Evolutionary conservation across 2,888 invertebrate species (phyloP).

Genomic region (Caenorhabditis macrosperma): DNA sequence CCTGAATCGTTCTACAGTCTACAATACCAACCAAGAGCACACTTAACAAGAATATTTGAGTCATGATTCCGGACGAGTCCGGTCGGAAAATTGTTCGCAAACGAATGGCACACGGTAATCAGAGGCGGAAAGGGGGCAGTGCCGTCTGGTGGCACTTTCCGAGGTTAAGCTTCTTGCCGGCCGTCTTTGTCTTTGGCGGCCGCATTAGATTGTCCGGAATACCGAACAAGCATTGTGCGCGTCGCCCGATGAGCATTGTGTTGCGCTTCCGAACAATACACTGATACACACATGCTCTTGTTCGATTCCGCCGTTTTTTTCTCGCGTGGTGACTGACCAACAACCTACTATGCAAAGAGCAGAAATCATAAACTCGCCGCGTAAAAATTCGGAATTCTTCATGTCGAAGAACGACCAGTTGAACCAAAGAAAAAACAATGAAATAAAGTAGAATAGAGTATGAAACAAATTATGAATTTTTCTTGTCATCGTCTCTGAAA

Average conservation of each 20-base stretch:
- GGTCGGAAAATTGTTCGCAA: conserved; percentile 45
- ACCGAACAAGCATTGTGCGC: conserved; percentile 54
- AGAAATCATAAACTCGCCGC: conserved; percentile 47
- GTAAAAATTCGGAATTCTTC: conserved; percentile 27
- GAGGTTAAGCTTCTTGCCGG: conserved; percentile 41
- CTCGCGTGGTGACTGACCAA: conserved; percentile 46
- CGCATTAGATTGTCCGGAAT: conserved; percentile 55
- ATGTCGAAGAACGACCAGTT: conserved; percentile 4
- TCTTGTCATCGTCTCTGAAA: conserved; percentile 55
- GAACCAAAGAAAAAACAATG: conserved; percentile 3
- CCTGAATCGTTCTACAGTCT: conserved; percentile 55
- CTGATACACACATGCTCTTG: conserved; percentile 53
- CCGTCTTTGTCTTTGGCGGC: conserved; percentile 46
- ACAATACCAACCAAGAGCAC: conserved; percentile 25
- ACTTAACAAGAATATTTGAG: background rate
- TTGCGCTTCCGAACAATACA: conserved; percentile 50
- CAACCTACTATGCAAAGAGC: conserved; percentile 41
- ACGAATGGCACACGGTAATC: conserved; percentile 34
- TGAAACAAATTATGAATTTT: conserved; percentile 55
- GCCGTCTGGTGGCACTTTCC: conserved; percentile 24
- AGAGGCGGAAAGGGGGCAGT: conserved; percentile 24
- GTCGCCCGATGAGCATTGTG: conserved; percentile 46
- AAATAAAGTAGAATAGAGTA: background rate
- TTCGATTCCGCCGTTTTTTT: conserved; percentile 42
- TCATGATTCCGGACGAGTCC: conserved; percentile 49